A percentile compares a stretch with the other conserved stretches of the same genome.
These are phyloP conservation scores for Thera obeliscata DNA, from an alignment of 2,888 invertebrate species.

Conservation along the genomic window DNA sequence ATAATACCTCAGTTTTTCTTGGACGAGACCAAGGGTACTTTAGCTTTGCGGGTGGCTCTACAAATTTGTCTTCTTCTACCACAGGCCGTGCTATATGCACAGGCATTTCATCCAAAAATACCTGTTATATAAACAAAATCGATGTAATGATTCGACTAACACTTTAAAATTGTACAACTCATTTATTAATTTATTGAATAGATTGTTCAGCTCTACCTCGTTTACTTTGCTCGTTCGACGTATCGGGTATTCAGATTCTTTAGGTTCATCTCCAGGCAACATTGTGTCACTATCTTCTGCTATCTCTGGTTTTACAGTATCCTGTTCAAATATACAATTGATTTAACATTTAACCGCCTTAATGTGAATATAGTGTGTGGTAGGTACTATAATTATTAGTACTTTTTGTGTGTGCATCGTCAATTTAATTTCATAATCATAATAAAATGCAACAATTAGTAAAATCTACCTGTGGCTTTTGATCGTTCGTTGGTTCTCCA, in stretches of 20 bases:
- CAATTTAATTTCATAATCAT: constrained; percentile 16
- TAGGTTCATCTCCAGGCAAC: constrained; percentile 38
- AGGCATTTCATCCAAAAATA: constrained; percentile 32
- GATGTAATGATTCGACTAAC: not conserved
- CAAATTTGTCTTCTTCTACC: constrained; percentile 26
- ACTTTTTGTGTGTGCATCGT: constrained; percentile 43
- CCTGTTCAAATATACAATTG: constrained; percentile 12
- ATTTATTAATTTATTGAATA: not conserved
- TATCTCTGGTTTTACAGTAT: constrained; percentile 28
- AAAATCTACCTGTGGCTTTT: constrained; percentile 16
- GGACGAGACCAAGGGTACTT: constrained; percentile 39
- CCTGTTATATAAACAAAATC: constrained; percentile 35
- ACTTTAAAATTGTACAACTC: not conserved
- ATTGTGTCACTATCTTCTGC: constrained; percentile 19
- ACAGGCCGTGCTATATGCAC: constrained; percentile 24
- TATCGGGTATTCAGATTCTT: constrained; percentile 34
- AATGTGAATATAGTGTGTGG: too few relatives aligned
- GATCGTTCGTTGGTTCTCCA: constrained; percentile 20
- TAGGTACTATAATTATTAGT: too few relatives aligned
- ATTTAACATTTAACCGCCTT: constrained; percentile 1
- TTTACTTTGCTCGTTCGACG: constrained; percentile 38
- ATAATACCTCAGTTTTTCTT: constrained; percentile 50
- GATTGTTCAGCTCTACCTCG: constrained; percentile 37
- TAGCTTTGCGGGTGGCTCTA: constrained; percentile 36
- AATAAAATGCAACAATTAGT: not conserved